A percentile compares a stretch with the other conserved stretches of the same genome.
phyloP scores from a whole-genome alignment of 2,888 invertebrate species.

The Stenurella melanura region DNA sequence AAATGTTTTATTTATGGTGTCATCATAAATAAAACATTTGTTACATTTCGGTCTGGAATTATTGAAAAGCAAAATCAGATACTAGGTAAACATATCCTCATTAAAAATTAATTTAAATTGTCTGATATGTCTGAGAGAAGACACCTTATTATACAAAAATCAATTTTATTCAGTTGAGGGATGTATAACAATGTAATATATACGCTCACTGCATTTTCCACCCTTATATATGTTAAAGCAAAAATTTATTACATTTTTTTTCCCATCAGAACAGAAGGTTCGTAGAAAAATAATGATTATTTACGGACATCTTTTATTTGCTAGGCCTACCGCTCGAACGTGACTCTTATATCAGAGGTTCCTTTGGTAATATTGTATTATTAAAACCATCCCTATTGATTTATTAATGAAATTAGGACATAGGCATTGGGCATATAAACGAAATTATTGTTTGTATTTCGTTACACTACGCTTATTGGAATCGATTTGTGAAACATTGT shows the following conservation, averaged over 20 bases:
- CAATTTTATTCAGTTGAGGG: no score
- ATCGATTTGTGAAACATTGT: slow-evolving; percentile 10
- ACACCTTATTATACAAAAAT: no score
- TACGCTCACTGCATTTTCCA: background rate
- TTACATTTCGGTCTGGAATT: no score
- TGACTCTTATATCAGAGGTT: background rate
- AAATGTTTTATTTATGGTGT: no score
- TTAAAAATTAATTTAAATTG: no score
- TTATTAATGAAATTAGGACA: slow-evolving; percentile 15
- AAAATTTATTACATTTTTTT: background rate
- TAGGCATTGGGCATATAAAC: background rate
- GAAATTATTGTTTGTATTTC: slow-evolving; percentile 19
- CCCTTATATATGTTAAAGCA: background rate
- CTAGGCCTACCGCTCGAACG: background rate
- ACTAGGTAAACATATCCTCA: no score
- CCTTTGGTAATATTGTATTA: slow-evolving; percentile 26
- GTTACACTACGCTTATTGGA: background rate
- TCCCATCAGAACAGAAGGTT: background rate
- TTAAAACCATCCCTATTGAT: slow-evolving; percentile 17
- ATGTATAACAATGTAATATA: background rate
- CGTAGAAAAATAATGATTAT: background rate
- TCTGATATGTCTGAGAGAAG: no score
- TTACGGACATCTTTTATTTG: background rate
- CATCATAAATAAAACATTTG: no score
- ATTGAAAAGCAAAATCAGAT: no score